Base-by-base conservation (phyloP, 2,113 vertebrate species). In the Cromileptes altivelis region DNA sequence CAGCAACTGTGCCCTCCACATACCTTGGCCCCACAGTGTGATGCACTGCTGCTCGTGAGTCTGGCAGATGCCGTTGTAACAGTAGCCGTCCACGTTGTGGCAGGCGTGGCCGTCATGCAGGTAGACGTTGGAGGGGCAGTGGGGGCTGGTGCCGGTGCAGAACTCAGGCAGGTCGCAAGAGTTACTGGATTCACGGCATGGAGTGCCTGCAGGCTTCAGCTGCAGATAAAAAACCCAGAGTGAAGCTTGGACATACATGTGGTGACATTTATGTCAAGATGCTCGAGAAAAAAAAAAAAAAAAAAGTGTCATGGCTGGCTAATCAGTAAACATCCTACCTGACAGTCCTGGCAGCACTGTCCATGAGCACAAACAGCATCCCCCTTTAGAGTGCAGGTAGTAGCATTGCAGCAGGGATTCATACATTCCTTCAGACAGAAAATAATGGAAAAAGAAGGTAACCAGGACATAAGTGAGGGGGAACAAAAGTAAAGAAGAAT, bases 11-110 rank as follows among this genome's bases (percentile, higher is more conserved):
- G 47, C 11, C 17, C 40, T 42, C 6, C 15, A 74, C 96, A 1
- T 90, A 99, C 98, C 98, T 94, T 93, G 96, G 27, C 98, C 98
- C 98, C 98, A 99, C 64, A 99, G 97, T 0, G 97, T 98, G 94
- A 98, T 95, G n/a, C 98, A 99, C 82, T 99, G 98, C 91, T 99
- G 98, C 92, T 99, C 98, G 3, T 99, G 98, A 56, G 98, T 99
- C 94, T 98, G 98, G 86, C 98, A 99, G 85, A 99, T 95, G 93
- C 98, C 98, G 0, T 97, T 99, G 89, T 99, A 99, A 87, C 98
- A 99, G 93, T 98, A 97, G 0, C 98, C 97, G 0, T 99, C 97
- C 68, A 97, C 94, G 0, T 91, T 90, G 21, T 97, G 95, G 88
- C 98, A 99, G 0, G 94, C 73, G 62, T 99, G 97, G 23, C 98